Base-by-base conservation (phyloP, 2,113 vertebrate species). In the Silurus glanis region DNA sequence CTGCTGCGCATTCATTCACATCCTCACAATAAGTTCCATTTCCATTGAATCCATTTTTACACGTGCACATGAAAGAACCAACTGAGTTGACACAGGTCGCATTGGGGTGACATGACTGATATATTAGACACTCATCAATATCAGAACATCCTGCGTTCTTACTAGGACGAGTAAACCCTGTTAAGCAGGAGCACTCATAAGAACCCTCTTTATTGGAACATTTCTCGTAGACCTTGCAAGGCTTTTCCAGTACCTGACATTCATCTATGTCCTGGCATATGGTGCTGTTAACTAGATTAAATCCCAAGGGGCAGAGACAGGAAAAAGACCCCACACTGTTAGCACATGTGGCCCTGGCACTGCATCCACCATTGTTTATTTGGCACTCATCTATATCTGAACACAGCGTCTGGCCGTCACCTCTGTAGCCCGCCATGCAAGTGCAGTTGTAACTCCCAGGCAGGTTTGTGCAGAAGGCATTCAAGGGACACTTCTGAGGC, bases 191-290 rank as follows among this genome's bases (percentile, higher is more conserved):
- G 82, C 96, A 96, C 66, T 92, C 83, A n/a, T 92, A 95, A 0
- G 94, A 94, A 1, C 95, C 96, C 3, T 95, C 91, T 0, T 56
- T 92, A 87, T 96, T 96, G 28, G 87, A 89, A 85, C 96, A 96
- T 79, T 89, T 90, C 83, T 96, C 95, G 47, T 95, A 95, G 14
- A 85, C 23, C 8, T 87, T 86, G 79, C 96, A 96, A 1, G 89
- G 90, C 74, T 90, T 87, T 0, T 74, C 83, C 49, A 67, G 19
- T 51, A 85, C 80, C 61, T 87, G 45, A 28, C 96, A 96, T 84
- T 96, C 96, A 75, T 96, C 91, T 74, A 95, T 91, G 80, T 96
- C 96, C 82, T 92, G 90, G 75, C 96, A 96, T 17, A 89, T 67
- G 53, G 95, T 96, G 45, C 1, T 25, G 80, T 96, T 96, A 14